Evolutionary conservation across 2,888 invertebrate genomes (phyloP).

Genomic region (Abscondita cerata): DNA sequence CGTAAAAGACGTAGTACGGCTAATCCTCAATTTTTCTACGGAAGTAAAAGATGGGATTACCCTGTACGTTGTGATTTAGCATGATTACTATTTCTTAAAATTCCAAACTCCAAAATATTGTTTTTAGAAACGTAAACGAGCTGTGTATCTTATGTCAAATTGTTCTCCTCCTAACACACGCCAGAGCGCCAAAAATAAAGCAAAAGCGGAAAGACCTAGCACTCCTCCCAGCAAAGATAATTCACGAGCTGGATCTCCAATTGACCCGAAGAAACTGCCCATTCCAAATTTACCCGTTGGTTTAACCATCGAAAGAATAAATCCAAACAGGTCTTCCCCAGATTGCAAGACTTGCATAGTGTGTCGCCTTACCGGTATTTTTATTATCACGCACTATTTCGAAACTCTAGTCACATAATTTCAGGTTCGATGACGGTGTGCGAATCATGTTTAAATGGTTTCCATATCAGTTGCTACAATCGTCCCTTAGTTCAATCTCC

Average conservation of each 20-base stretch:
- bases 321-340: conserved; percentile 53
- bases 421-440: conserved; percentile 60
- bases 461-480: conserved; percentile 63
- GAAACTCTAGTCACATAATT: conserved; percentile 18
- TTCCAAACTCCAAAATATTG: no score
- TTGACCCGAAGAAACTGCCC: conserved; percentile 40
- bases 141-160: conserved; percentile 59
- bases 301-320: conserved; percentile 62
- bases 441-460: conserved; percentile 61
- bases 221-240: conserved; percentile 40
- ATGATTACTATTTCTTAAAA: no score
- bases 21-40: conserved; percentile 64
- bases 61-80: conserved; percentile 4
- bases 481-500: conserved; percentile 58
- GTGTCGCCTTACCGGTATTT: conserved; percentile 61
- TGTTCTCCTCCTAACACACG: conserved; percentile 62
- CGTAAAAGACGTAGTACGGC: conserved; percentile 64
- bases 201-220: conserved; percentile 47
- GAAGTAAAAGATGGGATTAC: conserved; percentile 52
- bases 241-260: conserved; percentile 33
- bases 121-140: conserved; percentile 60
- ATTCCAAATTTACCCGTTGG: conserved; percentile 63
- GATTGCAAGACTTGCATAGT: conserved; percentile 58
- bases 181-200: conserved; percentile 55
- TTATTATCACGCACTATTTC: conserved; percentile 16